Conservation (phyloP, 2,797 vertebrate species). For the Lepilemur ruficaudatus region DNA sequence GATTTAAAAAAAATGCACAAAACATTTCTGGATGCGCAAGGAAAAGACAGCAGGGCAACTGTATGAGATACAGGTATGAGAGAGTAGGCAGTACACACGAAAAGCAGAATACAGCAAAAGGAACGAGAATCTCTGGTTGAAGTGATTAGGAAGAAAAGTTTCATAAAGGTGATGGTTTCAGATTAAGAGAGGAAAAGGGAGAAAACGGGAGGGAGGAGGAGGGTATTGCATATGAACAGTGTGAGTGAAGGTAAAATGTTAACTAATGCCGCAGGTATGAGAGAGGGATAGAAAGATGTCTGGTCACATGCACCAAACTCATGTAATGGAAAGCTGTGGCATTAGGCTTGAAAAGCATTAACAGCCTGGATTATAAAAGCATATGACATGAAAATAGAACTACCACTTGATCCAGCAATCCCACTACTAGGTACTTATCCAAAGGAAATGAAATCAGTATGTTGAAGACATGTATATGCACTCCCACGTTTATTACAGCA, state of each 20-base stretch:
- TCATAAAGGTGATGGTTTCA: not conserved
- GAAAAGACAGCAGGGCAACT: not conserved
- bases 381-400: not conserved
- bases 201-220: not conserved
- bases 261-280: not conserved
- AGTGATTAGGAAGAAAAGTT: not conserved
- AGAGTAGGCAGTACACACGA: not conserved
- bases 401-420: not conserved
- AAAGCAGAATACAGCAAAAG: not conserved
- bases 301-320: not conserved
- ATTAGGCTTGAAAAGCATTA: not conserved
- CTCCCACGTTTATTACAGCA: not conserved
- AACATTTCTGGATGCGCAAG: not conserved
- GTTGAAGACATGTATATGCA: not conserved
- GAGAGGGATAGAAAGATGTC: not conserved
- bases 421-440: not conserved
- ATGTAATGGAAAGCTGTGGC: not conserved
- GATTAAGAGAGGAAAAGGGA: not conserved
- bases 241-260: not conserved
- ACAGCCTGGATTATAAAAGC: not conserved
- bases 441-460: not conserved
- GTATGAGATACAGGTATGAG: not conserved
- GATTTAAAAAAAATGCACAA: not conserved
- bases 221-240: rapidly evolving
- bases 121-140: not conserved